These are phyloP conservation scores for Clepsis dumicolana DNA, from an alignment of 2,888 invertebrate species.

Conservation along the genomic window DNA sequence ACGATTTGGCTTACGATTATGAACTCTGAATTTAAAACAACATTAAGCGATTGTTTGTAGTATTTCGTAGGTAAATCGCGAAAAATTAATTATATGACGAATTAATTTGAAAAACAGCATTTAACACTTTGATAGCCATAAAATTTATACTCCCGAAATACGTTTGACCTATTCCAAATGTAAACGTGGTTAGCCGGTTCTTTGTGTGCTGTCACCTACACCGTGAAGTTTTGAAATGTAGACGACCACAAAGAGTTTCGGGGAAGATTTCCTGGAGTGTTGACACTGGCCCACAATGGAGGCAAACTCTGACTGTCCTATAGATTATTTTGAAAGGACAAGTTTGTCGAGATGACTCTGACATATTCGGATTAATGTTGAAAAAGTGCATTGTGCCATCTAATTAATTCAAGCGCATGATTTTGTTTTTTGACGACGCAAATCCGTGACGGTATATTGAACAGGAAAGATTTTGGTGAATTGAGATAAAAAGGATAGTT, in stretches of 20 bases:
- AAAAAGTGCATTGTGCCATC: constrained; percentile 52
- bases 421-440: constrained; percentile 24
- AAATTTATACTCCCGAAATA: not conserved
- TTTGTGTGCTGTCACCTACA: constrained; percentile 51
- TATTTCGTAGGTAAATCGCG: too few species aligned
- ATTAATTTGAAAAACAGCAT: not conserved
- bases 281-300: constrained; percentile 77
- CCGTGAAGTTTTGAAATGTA: constrained; percentile 78
- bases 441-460: constrained; percentile 13
- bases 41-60: too few species aligned
- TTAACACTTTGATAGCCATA: not conserved
- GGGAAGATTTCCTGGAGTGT: constrained; percentile 74
- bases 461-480: not conserved
- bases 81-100: not conserved
- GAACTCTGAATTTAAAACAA: too few species aligned
- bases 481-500: not conserved
- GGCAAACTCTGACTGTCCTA: constrained; percentile 71
- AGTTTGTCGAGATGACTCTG: constrained; percentile 76
- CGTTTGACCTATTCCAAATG: constrained; percentile 29
- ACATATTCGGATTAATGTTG: constrained; percentile 57
- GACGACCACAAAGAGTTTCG: constrained; percentile 73
- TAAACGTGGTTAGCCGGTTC: constrained; percentile 30
- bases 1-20: too few species aligned
- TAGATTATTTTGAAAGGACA: constrained; percentile 75
- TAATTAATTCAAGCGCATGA: constrained; percentile 49